Evolutionary conservation across 92 coral and sea anemone genomes (phyloP).

Genomic region (Montipora capitata): DNA sequence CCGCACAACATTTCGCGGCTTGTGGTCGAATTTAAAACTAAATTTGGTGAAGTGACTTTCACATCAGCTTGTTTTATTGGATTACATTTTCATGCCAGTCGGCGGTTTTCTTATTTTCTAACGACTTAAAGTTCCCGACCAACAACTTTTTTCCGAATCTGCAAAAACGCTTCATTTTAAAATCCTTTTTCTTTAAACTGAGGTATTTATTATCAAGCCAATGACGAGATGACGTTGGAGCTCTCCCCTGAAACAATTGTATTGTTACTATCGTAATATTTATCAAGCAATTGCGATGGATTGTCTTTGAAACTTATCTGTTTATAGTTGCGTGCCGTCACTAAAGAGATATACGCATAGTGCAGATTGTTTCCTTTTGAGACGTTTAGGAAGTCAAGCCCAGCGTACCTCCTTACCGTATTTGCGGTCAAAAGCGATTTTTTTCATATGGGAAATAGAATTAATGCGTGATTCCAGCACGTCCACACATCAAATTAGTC

Average conservation of each 20-base stretch:
- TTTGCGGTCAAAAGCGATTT: slow-evolving; percentile 25
- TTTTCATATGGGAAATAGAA: slow-evolving; percentile 2
- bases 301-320: neutral
- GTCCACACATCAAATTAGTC: neutral
- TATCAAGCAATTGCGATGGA: neutral
- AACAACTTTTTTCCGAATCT: neutral
- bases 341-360: slow-evolving; percentile 24
- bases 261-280: neutral
- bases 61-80: slow-evolving; percentile 23
- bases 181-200: neutral
- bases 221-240: neutral
- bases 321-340: slow-evolving; percentile 36
- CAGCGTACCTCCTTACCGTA: neutral
- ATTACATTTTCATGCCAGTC: slow-evolving; percentile 21
- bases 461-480: slow-evolving; percentile 12
- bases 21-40: slow-evolving; percentile 5
- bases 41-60: slow-evolving; percentile 19
- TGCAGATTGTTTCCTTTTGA: slow-evolving; percentile 10
- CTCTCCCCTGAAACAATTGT: neutral
- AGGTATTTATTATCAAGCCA: neutral
- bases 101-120: slow-evolving; percentile 11
- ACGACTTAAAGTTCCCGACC: neutral
- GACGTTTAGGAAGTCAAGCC: neutral
- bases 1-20: slow-evolving; percentile 15
- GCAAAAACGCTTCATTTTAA: neutral